These are phyloP conservation scores for Saccostrea cuccullata DNA, from an alignment of 1,140 invertebrate genomes.

Conservation along the genomic window DNA sequence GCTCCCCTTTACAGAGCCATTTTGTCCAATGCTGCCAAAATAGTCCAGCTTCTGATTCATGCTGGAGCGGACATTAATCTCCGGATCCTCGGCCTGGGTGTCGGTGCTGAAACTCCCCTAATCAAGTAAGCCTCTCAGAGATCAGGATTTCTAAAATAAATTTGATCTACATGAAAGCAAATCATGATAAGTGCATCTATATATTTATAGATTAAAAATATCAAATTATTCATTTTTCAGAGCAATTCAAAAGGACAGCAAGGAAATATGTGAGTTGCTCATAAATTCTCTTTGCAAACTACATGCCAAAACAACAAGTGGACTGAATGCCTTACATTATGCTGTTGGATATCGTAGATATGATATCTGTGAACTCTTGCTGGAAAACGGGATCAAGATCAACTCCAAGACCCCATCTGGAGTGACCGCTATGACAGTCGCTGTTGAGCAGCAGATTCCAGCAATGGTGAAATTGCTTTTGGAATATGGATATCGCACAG, in stretches of 20 bases:
- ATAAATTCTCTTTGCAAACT: conserved; percentile 73
- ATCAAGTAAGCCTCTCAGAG: conserved; percentile 69
- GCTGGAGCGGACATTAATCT: conserved; percentile 73
- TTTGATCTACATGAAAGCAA: too few relatives aligned
- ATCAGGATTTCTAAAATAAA: neutral
- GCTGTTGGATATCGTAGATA: conserved; percentile 71
- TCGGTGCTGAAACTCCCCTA: conserved; percentile 70
- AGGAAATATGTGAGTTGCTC: conserved; percentile 71
- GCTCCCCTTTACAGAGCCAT: conserved; percentile 72
- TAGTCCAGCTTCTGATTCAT: conserved; percentile 65
- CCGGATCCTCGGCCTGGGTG: conserved; percentile 58
- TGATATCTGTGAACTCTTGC: conserved; percentile 70
- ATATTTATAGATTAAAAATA: too few relatives aligned
- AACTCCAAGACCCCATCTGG: conserved; percentile 68
- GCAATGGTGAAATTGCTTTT: conserved; percentile 70
- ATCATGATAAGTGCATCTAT: too few relatives aligned
- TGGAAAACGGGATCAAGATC: conserved; percentile 68
- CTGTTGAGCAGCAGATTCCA: conserved; percentile 73
- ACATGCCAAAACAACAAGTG: conserved; percentile 68
- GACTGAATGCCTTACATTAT: conserved; percentile 74
- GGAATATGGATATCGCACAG: conserved; percentile 71
- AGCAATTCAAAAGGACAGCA: conserved; percentile 71
- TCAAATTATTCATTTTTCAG: conserved; percentile 61
- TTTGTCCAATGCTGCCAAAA: conserved; percentile 62
- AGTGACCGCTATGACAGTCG: conserved; percentile 72